Base-by-base conservation (phyloP, 2,888 invertebrate species). In the Spodoptera exigua region DNA sequence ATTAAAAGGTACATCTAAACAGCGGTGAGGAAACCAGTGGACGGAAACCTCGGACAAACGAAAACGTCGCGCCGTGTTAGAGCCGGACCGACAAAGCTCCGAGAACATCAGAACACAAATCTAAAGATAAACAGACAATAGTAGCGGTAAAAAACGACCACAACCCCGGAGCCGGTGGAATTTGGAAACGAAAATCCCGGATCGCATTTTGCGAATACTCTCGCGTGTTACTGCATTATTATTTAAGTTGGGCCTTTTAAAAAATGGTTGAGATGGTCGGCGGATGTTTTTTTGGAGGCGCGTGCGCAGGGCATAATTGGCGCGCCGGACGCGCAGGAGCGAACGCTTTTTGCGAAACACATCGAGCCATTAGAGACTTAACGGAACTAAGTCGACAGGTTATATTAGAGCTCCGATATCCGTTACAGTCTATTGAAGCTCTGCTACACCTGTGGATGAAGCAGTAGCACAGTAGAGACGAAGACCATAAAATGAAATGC, bases 211-310 rank as follows among this genome's bases (percentile, higher is more conserved):
- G 90, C 87, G 89, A 90, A 94, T 94, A 89, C 86, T 89, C 89
- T 93, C 92, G 94, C 94, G 93, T 94, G 94, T 94, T 93, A 92
- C 90, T 91, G 93, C 93, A 93, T 93, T 93, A 93, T 94, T 94
- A 93, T 93, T 93, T 92, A 90, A 89, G 88, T 81, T 88, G 84
- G 85, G 82, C 75, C 87, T 90, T 91, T 92, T 89, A 89, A 87
- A 89, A 92, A 90, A 92, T 91, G 89, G 88, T 84, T 88, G 76
- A 86, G 86, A 89, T 90, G 87, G 88, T 84, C 83, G 81, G 82
- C 75, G 81, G 84, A 80, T 86, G 80, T 89, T 92, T 92, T 91
- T 92, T 92, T 90, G 89, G 87, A 82, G 91, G 93, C 93, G 93
- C 94, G 94, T 93, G 93, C 93, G 92, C 92, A 61, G 78, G 71